Evolutionary conservation across 2,113 vertebrate genomes (phyloP), one percentile per base, ranked within the genome.

Genomic region (Albula glossodonta): DNA sequence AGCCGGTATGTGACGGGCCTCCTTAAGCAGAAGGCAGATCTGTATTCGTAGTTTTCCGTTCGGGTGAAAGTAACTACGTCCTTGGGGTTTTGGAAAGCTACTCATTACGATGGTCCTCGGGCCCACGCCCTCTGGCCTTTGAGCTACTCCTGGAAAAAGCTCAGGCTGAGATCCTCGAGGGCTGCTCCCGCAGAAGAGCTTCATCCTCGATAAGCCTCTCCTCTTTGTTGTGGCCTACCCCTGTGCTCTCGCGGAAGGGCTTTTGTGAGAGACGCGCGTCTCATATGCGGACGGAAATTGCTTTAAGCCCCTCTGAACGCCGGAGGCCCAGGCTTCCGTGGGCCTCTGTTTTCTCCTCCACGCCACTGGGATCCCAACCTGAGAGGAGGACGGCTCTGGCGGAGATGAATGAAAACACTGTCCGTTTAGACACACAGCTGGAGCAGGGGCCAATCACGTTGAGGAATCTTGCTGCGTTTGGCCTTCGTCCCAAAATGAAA

Each of bases 351-450:
- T 41, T 41, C 31, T 41, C 31, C 31, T 41, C 31, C 31, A 41
- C 31, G 31, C 31, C 31, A 41, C 53, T 56, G 6, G 7, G 7
- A 56, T 56, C 53, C 12, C 6, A 87, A 82, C 63, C 83, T 88
- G 81, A 86, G 79, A 9, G 41, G 82, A n/a, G 86, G 83, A 41
- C 31, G 82, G 78, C 48, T 12, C 50, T 87, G 7, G 57, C 77
- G 50, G 51, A 85, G 83, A 60, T 66, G 78, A 15, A 87, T 86
- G 84, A 83, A 88, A 83, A 51, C 80, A 1, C 31, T 41, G 63
- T 78, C 88, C 51, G 87, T 25, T 84, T 88, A 84, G 31, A 77
- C 53, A 82, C 31, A 78, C 78, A 80, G 60, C 78, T 80, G 78
- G 78, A 80, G n/a, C 49, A 15, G 17, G 66, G n/a, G 15, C n/a